Evolutionary conservation across 2,888 invertebrate species (phyloP).

Genomic region (Tridacna gigas): DNA sequence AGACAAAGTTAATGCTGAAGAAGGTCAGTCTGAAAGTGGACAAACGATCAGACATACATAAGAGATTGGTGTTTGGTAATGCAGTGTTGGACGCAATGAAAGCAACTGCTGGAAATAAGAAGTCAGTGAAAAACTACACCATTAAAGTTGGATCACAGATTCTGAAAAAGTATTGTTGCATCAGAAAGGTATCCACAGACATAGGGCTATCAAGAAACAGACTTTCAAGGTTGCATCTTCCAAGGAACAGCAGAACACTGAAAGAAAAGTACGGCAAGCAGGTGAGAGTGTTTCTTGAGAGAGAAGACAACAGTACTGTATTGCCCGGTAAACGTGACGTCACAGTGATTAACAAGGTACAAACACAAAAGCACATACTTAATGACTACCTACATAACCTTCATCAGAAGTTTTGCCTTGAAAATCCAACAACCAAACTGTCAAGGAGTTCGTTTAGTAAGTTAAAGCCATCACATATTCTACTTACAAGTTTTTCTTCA

Average conservation of each 20-base stretch:
- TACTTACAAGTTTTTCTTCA: conserved; percentile 22
- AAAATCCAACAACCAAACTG: conserved; percentile 33
- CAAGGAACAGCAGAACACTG: neutral
- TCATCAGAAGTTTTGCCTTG: conserved; percentile 33
- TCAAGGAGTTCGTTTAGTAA: conserved; percentile 15
- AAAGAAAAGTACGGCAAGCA: conserved; percentile 17
- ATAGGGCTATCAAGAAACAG: neutral
- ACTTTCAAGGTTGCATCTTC: neutral
- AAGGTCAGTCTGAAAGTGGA: neutral
- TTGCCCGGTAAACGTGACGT: neutral
- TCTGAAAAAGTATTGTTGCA: neutral
- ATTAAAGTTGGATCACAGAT: neutral
- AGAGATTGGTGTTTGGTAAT: neutral
- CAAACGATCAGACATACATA: neutral
- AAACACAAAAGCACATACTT: conserved; percentile 22
- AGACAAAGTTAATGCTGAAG: neutral
- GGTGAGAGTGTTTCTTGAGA: conserved; percentile 4
- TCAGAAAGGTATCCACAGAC: neutral
- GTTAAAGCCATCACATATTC: conserved; percentile 27
- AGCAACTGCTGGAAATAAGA: neutral
- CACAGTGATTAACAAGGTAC: neutral
- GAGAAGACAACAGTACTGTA: neutral
- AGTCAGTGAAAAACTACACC: neutral
- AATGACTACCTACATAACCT: conserved; percentile 39
- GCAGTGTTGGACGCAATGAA: neutral